Evolutionary conservation across 2,888 invertebrate species (phyloP), one percentile per base, ranked within the genome.

Genomic region (Diplazon laetatorius): DNA sequence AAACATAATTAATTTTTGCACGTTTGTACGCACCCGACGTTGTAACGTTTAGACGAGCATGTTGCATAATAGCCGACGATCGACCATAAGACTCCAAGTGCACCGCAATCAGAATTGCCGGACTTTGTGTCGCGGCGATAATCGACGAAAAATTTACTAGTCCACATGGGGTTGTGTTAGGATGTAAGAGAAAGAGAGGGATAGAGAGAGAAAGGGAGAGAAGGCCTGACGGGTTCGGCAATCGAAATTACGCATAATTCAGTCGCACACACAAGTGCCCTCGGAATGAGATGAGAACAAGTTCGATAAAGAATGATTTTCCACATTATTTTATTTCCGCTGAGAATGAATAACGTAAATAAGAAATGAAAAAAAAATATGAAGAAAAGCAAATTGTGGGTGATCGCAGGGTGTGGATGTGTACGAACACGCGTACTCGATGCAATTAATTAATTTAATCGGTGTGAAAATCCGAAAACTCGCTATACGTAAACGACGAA

Each of bases 1-100:
- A 78, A 39, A 80, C 62, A 71, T 77, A 83, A 87, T n/a, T 87
- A 83, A 81, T 85, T 87, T 87, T 88, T 88, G 87, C 87, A 87
- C 87, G 79, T 87, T 86, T 88, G 84, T 87, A 87, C 85, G 69
- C 50, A 77, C 76, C 5, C 39, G 37, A 48, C n/a, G 55, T 46
- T 46, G 57, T n/a, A 65, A 65, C 9, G 4, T 30, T 68, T 69
- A 57, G 66, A 59, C 20, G 62, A 68, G 68, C 50, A 68, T 42
- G 44, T 46, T 52, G 39, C 46, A 71, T 44, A 48, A 63, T 55
- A 44, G 50, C 52, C 63, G 68, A 72, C 74, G 52, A 60, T 63
- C 57, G 20, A 57, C 68, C 9, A 60, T 44, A 72, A 48, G 42
- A 46, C 72, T 77, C 57, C 68, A 72, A 72, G 63, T 70, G 59